Percentiles rank a stretch among this genome's conserved stretches.
phyloP scores from a whole-genome alignment of 2,888 invertebrate species.

The Athripsodes cinereus region DNA sequence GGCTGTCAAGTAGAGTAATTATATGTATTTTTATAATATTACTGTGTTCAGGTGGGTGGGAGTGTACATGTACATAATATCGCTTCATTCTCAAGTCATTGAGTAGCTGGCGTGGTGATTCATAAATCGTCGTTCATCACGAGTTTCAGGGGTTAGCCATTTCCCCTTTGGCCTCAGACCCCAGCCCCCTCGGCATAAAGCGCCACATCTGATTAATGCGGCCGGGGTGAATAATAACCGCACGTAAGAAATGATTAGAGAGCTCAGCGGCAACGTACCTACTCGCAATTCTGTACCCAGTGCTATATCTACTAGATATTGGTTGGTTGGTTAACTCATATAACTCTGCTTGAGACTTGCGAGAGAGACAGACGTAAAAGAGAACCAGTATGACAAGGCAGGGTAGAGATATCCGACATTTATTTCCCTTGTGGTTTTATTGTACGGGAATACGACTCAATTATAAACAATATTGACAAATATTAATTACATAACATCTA shows the following conservation, averaged over 20 bases:
- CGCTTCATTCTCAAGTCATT: conserved; percentile 1
- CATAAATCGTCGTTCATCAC: conserved; percentile 7
- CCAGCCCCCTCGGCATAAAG: not conserved
- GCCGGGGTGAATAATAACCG: conserved; percentile 23
- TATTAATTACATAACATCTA: conserved; percentile 1
- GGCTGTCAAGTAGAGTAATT: too few species aligned
- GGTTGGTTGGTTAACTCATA: too few species aligned
- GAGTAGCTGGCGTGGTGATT: not conserved
- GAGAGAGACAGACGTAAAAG: not conserved
- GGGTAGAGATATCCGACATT: not conserved
- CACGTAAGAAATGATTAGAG: conserved; percentile 24
- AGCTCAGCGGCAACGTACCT: not conserved
- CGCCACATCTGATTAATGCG: conserved; percentile 17
- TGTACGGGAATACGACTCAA: not conserved
- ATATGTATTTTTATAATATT: too few species aligned
- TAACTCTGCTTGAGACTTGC: not conserved
- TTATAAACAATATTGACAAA: conserved; percentile 2
- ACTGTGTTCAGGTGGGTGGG: too few species aligned
- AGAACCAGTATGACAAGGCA: not conserved
- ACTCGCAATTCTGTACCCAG: too few species aligned
- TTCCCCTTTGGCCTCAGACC: not conserved
- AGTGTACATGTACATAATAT: not conserved
- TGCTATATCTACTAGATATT: too few species aligned
- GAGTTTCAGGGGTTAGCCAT: not conserved
- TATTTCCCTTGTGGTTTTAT: conserved; percentile 4